Conservation (phyloP, 2,888 invertebrate genomes). For the Cantharis rustica region DNA sequence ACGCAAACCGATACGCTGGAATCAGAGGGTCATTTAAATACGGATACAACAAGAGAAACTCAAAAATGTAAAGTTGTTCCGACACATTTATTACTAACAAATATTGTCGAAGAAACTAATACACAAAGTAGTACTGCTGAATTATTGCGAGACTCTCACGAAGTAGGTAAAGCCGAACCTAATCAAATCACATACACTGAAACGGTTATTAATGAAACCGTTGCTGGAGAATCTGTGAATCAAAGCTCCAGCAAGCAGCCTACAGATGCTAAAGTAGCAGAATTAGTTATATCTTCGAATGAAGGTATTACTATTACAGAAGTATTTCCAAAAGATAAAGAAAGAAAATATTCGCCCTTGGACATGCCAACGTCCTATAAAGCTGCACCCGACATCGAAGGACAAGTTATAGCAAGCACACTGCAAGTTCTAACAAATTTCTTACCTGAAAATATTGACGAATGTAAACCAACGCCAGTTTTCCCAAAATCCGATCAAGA, state of each 20-base stretch:
- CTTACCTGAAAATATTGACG: constrained; percentile 43
- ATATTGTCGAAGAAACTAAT: constrained; percentile 57
- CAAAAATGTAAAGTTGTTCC: constrained; percentile 59
- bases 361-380: constrained; percentile 51
- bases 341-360: constrained; percentile 53
- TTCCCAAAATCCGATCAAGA: constrained; percentile 58
- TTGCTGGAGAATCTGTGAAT: constrained; percentile 61
- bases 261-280: constrained; percentile 55
- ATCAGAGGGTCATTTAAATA: constrained; percentile 63
- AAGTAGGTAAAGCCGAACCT: constrained; percentile 52
- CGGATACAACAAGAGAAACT: constrained; percentile 60
- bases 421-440: constrained; percentile 58
- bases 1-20: constrained; percentile 68
- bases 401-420: constrained; percentile 58
- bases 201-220: constrained; percentile 53
- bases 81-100: constrained; percentile 59
- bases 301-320: constrained; percentile 60
- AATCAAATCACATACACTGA: constrained; percentile 56
- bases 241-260: constrained; percentile 51
- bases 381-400: constrained; percentile 57
- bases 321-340: constrained; percentile 58
- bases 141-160: constrained; percentile 38
- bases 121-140: constrained; percentile 54
- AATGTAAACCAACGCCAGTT: constrained; percentile 51
- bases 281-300: constrained; percentile 26